Evolutionary conservation across 2,113 vertebrate species (phyloP).

Genomic region (Egretta garzetta): DNA sequence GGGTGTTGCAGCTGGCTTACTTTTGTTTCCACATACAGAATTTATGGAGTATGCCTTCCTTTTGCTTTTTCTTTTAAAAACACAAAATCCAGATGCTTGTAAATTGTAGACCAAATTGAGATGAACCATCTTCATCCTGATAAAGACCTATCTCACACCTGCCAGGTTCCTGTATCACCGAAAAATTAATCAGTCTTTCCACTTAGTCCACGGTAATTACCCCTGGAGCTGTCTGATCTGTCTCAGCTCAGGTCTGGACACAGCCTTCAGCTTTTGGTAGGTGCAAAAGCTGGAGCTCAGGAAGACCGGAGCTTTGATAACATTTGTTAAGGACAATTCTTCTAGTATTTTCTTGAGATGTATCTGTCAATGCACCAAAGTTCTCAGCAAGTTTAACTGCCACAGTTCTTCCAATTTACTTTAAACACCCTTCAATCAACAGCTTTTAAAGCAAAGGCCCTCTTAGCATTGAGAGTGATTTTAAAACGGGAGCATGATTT

Average conservation of each 20-base stretch:
- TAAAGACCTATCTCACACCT: not conserved
- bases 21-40: not conserved
- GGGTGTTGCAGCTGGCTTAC: not conserved
- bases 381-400: not conserved
- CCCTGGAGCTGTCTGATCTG: not conserved
- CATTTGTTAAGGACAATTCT: not conserved
- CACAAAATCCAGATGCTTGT: not conserved
- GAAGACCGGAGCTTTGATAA: not conserved
- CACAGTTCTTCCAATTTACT: conserved; percentile 10
- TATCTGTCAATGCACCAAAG: not conserved
- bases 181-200: not conserved
- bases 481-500: not conserved
- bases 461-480: not conserved
- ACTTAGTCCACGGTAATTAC: not conserved
- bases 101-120: not conserved
- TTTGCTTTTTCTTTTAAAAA: not conserved
- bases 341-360: not conserved
- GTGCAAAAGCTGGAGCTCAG: not conserved
- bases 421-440: conserved; percentile 26
- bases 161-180: not conserved
- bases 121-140: not conserved
- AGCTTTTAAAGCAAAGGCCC: not conserved
- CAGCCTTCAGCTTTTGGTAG: not conserved
- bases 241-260: conserved; percentile 1
- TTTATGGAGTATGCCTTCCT: not conserved